Evolutionary conservation across 2,113 vertebrate species (phyloP).

Genomic region (Nibea coibor): DNA sequence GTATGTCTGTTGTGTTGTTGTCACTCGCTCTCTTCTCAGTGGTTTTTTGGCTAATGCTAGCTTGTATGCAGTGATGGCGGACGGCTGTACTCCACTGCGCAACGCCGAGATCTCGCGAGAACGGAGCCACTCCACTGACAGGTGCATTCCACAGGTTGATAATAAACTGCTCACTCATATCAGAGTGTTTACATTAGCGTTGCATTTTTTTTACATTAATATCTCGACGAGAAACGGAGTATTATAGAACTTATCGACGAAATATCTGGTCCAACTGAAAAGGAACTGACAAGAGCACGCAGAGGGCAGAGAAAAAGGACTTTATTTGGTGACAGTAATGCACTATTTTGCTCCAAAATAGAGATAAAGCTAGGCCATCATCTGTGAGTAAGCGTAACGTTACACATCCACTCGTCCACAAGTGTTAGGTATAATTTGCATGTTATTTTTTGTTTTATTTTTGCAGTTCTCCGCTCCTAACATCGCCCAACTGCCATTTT

Average conservation of each 20-base stretch:
- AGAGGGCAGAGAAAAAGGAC: background rate
- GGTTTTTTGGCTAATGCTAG: conserved; percentile 67
- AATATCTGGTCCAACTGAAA: background rate
- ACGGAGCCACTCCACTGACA: conserved; percentile 37
- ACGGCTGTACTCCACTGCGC: conserved; percentile 72
- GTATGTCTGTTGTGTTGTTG: conserved; percentile 69
- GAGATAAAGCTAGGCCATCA: background rate
- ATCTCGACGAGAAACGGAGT: background rate
- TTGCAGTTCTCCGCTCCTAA: conserved; percentile 33
- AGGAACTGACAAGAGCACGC: background rate
- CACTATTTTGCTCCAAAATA: background rate
- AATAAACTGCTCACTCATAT: background rate
- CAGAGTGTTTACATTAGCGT: background rate
- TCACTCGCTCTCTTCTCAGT: conserved; percentile 57
- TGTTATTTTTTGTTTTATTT: background rate
- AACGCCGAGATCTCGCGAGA: conserved; percentile 78
- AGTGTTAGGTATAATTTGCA: background rate
- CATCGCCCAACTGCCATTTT: conserved; percentile 28
- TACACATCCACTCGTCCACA: background rate
- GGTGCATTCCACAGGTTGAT: conserved; percentile 68
- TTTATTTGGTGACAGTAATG: conserved; percentile 8
- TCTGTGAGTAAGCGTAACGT: background rate
- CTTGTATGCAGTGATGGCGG: conserved; percentile 80
- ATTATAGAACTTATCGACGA: background rate
- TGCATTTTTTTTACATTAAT: background rate